phyloP scores from a whole-genome alignment of 1,140 invertebrate species.

The Mactra quadrangularis region DNA sequence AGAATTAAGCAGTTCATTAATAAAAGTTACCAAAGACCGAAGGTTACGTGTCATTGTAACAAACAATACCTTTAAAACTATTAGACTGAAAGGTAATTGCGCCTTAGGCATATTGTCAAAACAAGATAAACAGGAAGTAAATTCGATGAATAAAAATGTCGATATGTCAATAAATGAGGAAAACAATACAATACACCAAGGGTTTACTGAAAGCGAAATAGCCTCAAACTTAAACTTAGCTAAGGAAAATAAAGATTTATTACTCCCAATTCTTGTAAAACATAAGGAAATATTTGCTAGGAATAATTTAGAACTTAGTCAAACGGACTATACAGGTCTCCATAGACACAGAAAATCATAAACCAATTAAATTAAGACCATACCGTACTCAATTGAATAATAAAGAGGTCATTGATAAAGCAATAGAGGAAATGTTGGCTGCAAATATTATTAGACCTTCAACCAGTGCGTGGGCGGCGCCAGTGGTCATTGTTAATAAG shows the following conservation, averaged over 20 bases:
- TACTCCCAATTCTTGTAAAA: neutral
- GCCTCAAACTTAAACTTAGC: no score
- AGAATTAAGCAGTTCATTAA: neutral
- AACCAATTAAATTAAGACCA: conserved; percentile 62
- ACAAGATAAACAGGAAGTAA: neutral
- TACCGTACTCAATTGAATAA: conserved; percentile 62
- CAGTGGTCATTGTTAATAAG: conserved; percentile 13
- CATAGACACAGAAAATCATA: conserved; percentile 10
- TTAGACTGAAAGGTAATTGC: no score
- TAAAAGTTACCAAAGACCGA: no score
- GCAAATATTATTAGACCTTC: neutral
- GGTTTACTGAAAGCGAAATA: neutral
- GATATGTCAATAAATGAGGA: neutral
- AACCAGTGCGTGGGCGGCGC: neutral
- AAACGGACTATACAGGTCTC: neutral
- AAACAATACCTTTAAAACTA: no score
- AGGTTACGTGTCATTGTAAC: no score
- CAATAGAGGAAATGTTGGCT: conserved; percentile 6
- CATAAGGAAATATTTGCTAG: neutral
- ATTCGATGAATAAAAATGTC: neutral
- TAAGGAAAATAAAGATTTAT: neutral
- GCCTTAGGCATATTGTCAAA: neutral
- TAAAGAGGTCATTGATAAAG: conserved; percentile 27
- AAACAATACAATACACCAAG: neutral
- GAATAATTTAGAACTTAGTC: neutral